Conservation (phyloP, 2,113 vertebrate genomes). For the Rhodinocichla rosea region DNA sequence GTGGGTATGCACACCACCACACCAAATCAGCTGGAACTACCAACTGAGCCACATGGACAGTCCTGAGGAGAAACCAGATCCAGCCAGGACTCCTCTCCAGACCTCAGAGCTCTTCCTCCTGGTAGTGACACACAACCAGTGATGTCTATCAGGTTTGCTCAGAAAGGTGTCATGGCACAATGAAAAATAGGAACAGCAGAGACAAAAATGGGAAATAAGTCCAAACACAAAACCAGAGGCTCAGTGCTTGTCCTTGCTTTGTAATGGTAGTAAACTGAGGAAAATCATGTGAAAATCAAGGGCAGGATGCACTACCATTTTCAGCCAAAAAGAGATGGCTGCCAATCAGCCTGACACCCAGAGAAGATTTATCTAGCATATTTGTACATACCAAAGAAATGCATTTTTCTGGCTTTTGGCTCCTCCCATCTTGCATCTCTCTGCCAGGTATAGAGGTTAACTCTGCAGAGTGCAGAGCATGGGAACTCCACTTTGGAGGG, state of each 20-base stretch:
- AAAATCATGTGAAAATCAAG: background rate
- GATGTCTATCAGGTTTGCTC: background rate
- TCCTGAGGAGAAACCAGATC: background rate
- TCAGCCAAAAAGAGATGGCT: background rate
- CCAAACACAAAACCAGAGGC: background rate
- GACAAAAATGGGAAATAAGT: background rate
- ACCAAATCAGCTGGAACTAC: background rate
- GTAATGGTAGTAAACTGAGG: background rate
- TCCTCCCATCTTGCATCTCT: background rate
- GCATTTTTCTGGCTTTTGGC: background rate
- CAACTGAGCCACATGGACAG: background rate
- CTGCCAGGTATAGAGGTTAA: background rate
- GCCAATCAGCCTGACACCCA: background rate
- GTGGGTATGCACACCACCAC: fast-evolving
- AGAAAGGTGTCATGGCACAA: background rate
- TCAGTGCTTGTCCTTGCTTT: background rate
- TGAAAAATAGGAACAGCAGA: background rate
- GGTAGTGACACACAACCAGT: too few relatives aligned
- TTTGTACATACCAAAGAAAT: background rate
- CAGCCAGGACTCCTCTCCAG: background rate
- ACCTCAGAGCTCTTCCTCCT: background rate
- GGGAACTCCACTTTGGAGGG: background rate
- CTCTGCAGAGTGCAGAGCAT: background rate
- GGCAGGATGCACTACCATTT: background rate
- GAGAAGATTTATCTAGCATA: background rate